These are phyloP conservation scores for Tetramorium simillimum DNA, from an alignment of 1,140 invertebrate species.

Conservation along the genomic window DNA sequence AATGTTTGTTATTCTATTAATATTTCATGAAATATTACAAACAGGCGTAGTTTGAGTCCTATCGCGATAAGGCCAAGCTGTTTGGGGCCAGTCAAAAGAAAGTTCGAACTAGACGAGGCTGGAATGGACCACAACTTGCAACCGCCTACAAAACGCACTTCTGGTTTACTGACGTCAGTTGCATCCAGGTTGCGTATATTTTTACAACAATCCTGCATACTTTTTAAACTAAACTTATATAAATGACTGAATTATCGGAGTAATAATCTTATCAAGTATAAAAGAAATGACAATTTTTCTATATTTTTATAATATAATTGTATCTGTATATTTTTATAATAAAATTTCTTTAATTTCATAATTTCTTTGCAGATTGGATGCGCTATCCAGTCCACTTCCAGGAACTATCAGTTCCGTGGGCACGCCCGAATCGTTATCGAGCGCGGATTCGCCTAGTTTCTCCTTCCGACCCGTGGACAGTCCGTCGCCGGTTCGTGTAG, in stretches of 20 bases:
- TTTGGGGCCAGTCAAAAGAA: slow-evolving; percentile 89
- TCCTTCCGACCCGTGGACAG: slow-evolving; percentile 86
- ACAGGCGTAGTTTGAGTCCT: slow-evolving; percentile 92
- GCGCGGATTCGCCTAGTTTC: slow-evolving; percentile 87
- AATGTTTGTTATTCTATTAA: not conserved
- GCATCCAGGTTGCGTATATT: slow-evolving; percentile 77
- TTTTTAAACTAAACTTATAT: not conserved
- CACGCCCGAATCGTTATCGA: slow-evolving; percentile 87
- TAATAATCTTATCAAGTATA: not conserved
- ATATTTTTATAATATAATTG: not conserved
- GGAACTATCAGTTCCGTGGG: slow-evolving; percentile 87
- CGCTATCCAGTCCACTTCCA: slow-evolving; percentile 86
- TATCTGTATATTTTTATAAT: not conserved
- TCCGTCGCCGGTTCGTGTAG: slow-evolving; percentile 82
- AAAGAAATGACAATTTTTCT: not conserved
- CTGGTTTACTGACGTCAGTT: slow-evolving; percentile 81
- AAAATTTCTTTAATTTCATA: not conserved
- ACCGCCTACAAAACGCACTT: slow-evolving; percentile 86
- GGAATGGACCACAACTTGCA: slow-evolving; percentile 83
- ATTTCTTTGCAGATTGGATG: slow-evolving; percentile 77
- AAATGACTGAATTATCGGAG: not conserved
- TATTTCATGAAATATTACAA: slow-evolving; percentile 7
- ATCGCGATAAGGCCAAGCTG: slow-evolving; percentile 90
- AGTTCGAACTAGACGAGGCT: slow-evolving; percentile 91
- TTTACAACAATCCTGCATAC: not conserved